Base-by-base conservation (phyloP, 2,888 invertebrate species). In the Eledona agricola region DNA sequence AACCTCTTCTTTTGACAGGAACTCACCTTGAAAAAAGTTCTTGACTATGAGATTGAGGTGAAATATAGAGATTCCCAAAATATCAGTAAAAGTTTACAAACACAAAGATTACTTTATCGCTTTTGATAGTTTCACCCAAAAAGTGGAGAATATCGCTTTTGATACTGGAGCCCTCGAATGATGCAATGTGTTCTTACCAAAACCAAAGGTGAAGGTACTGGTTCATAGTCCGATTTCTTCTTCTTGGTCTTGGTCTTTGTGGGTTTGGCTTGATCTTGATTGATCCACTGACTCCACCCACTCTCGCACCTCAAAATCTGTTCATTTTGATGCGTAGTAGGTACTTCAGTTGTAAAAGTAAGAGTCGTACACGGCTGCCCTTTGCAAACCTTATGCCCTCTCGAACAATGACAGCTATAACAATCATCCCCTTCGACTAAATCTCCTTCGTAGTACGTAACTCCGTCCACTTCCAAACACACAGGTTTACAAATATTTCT, bases 271-370 rank as follows among this genome's bases (percentile, higher is more conserved):
- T 72, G 68, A 51, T 83, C 80, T 32, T 81, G 79, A 73, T 87
- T 92, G 58, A 90, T 78, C 93, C 93, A 94, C 6, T 79, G 74
- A 0, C 88, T 87, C 91, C 93, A 93, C 0, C 93, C 93, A 1
- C 80, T 73, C 28, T 79, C 76, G 65, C 93, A 92, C 19, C 78
- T 66, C 0, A 77, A 50, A 16, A 57, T 37, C 38, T 69, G 60
- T 20, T 70, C 69, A 6, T 59, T 35, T 31, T 64, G 67, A 31
- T 57, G 46, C 1, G 70, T 66, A 4, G 60, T 56, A 2, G 60
- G 54, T 17, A 9, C 7, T 11, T 19, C 9, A 9, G 51, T 31
- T 19, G 43, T 37, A 13, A 28, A 17, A 13, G 47, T 46, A n/a
- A 57, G 57, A 1, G 78, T 76, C 1, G 73, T 63, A 63, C 91